Evolutionary conservation across 2,113 vertebrate genomes (phyloP).

Genomic region (Sinosuthora webbiana): DNA sequence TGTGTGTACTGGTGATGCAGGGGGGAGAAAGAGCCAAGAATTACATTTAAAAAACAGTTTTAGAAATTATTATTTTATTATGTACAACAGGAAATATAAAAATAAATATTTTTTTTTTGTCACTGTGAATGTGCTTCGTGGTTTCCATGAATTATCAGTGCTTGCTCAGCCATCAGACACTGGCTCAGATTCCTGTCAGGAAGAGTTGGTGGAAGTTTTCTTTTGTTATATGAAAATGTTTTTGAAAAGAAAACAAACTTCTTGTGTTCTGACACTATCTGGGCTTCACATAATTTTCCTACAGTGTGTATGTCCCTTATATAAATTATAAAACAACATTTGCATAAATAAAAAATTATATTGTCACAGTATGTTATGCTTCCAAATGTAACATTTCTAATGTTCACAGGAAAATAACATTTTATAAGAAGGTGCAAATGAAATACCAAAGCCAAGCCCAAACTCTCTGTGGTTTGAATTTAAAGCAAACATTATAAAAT

Average conservation of each 20-base stretch:
- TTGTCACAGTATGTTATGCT: not conserved
- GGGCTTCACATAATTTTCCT: not conserved
- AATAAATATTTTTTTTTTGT: not conserved
- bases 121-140: not conserved
- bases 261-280: not conserved
- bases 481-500: not conserved
- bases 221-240: not conserved
- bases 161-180: not conserved
- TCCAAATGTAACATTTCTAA: not conserved
- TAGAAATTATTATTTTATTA: not conserved
- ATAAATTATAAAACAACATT: conserved; percentile 57
- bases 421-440: not conserved
- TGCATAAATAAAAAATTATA: conserved; percentile 36
- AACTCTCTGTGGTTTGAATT: not conserved
- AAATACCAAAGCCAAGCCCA: not conserved
- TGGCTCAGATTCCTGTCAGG: not conserved
- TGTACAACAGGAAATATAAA: not conserved
- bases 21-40: not conserved
- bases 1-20: fast-evolving
- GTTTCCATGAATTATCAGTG: not conserved
- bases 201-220: not conserved
- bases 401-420: not conserved
- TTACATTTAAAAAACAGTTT: not conserved
- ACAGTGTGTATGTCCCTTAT: not conserved
- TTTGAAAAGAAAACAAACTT: not conserved